A percentile compares a stretch with the other conserved stretches of the same genome.
Conservation (phyloP, 2,113 vertebrate genomes). For the Perccottus glenii region DNA sequence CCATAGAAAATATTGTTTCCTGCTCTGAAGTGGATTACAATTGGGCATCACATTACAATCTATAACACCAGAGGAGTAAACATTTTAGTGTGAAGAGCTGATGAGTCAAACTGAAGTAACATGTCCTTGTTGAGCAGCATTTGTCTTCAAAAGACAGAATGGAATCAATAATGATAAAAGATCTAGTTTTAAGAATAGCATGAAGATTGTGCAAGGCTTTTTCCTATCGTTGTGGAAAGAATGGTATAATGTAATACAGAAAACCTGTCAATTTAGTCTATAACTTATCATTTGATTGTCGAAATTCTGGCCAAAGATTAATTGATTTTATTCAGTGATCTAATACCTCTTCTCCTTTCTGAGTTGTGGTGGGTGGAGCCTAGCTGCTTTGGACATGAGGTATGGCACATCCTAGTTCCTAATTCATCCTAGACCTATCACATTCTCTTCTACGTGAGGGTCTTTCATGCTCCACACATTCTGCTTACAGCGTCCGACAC, state of each 20-base stretch:
- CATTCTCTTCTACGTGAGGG: too few species aligned
- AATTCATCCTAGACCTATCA: too few species aligned
- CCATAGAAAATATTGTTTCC: constrained; percentile 16
- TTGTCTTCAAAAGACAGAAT: background rate
- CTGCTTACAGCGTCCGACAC: too few species aligned
- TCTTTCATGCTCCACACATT: too few species aligned
- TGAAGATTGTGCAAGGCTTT: background rate
- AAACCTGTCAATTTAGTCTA: background rate
- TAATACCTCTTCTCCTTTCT: background rate
- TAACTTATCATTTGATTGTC: too few species aligned
- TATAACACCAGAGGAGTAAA: constrained; percentile 10
- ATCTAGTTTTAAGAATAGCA: background rate
- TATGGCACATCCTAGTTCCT: too few species aligned
- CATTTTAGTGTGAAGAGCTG: background rate
- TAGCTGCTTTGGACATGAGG: too few species aligned
- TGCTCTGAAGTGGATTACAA: background rate
- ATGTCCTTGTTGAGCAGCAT: background rate
- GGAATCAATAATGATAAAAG: background rate
- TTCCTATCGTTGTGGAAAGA: background rate
- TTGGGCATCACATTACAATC: constrained; percentile 4
- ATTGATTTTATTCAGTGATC: background rate
- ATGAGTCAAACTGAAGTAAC: background rate
- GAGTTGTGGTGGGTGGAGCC: too few species aligned
- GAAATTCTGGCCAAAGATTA: background rate
- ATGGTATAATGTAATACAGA: background rate